Evolutionary conservation across 2,888 invertebrate genomes (phyloP).

Genomic region (Noctua pronuba): DNA sequence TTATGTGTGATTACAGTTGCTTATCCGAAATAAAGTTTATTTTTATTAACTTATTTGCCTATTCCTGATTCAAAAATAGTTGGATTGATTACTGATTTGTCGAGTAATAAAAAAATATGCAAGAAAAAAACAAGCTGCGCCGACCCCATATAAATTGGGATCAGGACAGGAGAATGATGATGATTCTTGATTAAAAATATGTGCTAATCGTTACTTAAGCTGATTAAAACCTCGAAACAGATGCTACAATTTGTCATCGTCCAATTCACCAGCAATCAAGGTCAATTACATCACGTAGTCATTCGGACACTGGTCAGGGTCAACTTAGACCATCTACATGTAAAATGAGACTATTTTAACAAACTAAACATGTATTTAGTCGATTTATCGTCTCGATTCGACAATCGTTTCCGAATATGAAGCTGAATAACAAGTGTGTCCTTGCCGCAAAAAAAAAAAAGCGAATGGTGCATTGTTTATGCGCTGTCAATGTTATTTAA

Average conservation of each 20-base stretch:
- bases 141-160: background rate
- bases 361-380: constrained; percentile 65
- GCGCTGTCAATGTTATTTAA: constrained; percentile 36
- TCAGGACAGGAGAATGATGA: background rate
- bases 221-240: constrained; percentile 31
- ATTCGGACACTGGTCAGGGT: constrained; percentile 69
- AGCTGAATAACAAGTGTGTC: constrained; percentile 63
- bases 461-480: constrained; percentile 42
- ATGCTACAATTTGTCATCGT: constrained; percentile 63
- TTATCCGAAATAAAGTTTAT: too few species aligned
- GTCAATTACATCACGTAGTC: constrained; percentile 72
- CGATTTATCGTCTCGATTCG: constrained; percentile 57
- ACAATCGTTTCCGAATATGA: constrained; percentile 61
- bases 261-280: constrained; percentile 65
- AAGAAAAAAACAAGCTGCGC: too few species aligned
- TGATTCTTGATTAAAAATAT: background rate
- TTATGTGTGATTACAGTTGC: too few species aligned
- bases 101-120: too few species aligned
- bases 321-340: constrained; percentile 60
- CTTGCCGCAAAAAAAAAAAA: constrained; percentile 54
- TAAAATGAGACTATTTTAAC: constrained; percentile 57
- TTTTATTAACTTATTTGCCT: background rate
- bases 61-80: background rate
- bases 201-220: constrained; percentile 9
- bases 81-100: background rate